These are phyloP conservation scores for Antennarius maculatus DNA, from an alignment of 2,797 vertebrate genomes.

Conservation along the genomic window DNA sequence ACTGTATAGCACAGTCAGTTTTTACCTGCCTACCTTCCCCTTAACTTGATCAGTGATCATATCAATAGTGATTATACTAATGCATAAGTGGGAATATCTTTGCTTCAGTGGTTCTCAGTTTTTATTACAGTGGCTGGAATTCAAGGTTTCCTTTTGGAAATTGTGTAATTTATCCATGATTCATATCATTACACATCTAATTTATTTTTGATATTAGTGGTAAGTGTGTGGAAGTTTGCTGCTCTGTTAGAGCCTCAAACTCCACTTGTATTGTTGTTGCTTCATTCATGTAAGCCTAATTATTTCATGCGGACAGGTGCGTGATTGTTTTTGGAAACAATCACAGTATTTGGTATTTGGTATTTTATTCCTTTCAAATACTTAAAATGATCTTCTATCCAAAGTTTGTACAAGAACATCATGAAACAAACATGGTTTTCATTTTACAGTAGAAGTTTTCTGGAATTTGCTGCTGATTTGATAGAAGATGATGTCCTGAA, in stretches of 20 bases:
- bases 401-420: not conserved
- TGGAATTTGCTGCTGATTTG: conserved; percentile 2
- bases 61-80: not conserved
- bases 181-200: not conserved
- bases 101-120: not conserved
- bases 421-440: not conserved
- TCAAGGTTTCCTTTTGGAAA: not conserved
- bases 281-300: not conserved
- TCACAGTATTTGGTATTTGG: too few relatives aligned
- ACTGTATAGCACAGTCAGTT: conserved; percentile 1
- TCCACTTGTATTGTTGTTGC: not conserved
- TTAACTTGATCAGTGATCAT: conserved; percentile 2
- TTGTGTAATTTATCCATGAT: not conserved
- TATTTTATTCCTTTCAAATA: not conserved
- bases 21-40: conserved; percentile 15
- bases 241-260: not conserved
- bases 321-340: not conserved
- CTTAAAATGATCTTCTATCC: not conserved
- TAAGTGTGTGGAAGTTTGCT: not conserved
- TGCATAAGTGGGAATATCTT: not conserved
- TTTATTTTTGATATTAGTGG: not conserved
- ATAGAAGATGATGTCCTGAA: not conserved
- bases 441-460: not conserved
- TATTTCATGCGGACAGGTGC: not conserved
- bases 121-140: not conserved